phyloP scores from a whole-genome alignment of 2,113 vertebrate species.

The Cromileptes altivelis region DNA sequence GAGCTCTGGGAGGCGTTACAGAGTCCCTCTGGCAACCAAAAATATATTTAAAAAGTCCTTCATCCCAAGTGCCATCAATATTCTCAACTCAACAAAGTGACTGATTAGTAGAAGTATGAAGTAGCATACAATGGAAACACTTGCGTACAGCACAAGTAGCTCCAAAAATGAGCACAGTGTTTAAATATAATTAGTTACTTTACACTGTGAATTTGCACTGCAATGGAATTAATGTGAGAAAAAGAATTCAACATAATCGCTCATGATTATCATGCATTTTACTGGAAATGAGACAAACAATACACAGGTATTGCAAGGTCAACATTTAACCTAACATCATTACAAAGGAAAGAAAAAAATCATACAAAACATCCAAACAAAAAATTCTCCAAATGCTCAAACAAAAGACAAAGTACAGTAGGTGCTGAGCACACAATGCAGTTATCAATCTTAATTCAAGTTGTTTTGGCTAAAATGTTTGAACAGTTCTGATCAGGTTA shows the following conservation, averaged over 20 bases:
- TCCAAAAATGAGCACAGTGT: background rate
- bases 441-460: constrained; percentile 63
- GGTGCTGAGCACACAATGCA: constrained; percentile 66
- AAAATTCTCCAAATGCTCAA: constrained; percentile 52
- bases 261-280: constrained; percentile 80
- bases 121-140: background rate
- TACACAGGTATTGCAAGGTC: constrained; percentile 71
- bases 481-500: constrained; percentile 77
- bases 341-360: constrained; percentile 46
- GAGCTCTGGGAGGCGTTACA: too few species aligned
- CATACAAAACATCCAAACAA: constrained; percentile 71
- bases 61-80: too few species aligned
- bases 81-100: too few species aligned
- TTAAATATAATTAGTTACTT: background rate
- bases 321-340: constrained; percentile 66
- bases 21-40: too few species aligned
- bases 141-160: background rate
- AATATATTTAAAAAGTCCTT: too few species aligned
- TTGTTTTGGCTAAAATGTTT: constrained; percentile 71
- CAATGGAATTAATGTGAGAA: background rate
- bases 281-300: constrained; percentile 78
- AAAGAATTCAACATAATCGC: background rate
- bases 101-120: background rate
- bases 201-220: background rate
- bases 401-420: constrained; percentile 52